Conservation (phyloP, 2,888 invertebrate species). For the Rhodophaea formosa region DNA sequence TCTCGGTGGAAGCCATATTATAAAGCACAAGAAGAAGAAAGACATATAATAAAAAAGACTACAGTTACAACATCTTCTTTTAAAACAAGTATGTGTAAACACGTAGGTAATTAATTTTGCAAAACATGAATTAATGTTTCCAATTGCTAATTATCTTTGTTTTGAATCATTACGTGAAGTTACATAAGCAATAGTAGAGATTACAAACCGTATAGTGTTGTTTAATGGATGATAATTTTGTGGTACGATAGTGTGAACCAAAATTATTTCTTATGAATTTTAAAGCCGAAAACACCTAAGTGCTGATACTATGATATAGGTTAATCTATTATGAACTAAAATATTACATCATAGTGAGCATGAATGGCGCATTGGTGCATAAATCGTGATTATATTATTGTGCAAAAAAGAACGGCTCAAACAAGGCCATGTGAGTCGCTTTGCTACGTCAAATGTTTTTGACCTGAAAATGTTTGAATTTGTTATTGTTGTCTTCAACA, state of each 20-base stretch:
- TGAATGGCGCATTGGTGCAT: not conserved
- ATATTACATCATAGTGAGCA: not conserved
- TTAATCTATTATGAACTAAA: not conserved
- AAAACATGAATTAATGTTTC: no score
- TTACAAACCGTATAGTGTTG: not conserved
- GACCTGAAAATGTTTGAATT: constrained; percentile 31
- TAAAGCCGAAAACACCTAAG: not conserved
- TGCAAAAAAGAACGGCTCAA: constrained; percentile 18
- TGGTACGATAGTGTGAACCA: not conserved
- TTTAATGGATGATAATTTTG: not conserved
- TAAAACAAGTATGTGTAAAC: no score
- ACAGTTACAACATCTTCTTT: no score
- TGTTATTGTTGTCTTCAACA: not conserved
- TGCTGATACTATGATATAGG: not conserved
- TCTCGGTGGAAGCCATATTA: no score
- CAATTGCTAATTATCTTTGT: not conserved
- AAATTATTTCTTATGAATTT: not conserved
- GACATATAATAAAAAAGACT: no score
- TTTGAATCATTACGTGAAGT: not conserved
- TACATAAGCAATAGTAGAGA: not conserved
- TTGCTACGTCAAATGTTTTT: constrained; percentile 1
- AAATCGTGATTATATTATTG: constrained; percentile 18
- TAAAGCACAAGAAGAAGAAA: no score
- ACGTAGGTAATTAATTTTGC: no score
- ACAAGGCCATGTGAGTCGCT: constrained; percentile 10